Evolutionary conservation across 2,113 vertebrate species (phyloP), one percentile per base, ranked within the genome.

Genomic region (Sinocyclocheilus grahami): DNA sequence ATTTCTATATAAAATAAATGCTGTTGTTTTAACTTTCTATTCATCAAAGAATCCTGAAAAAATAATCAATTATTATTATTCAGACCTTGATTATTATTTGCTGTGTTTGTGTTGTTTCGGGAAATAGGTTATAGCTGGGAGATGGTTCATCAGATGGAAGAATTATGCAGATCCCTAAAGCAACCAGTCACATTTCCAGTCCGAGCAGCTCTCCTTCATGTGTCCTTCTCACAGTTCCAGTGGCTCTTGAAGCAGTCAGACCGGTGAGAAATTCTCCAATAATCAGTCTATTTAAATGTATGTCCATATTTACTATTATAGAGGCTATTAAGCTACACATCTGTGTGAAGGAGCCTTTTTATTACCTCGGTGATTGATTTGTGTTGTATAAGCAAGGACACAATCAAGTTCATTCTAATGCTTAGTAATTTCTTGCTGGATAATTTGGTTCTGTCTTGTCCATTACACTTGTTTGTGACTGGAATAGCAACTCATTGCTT

Each of bases 101-200:
- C 37, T 24, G 46, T 62, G 33, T 78, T 16, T 67, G 1, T 89
- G 83, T 86, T 80, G 5, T 89, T 87, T 76, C 51, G 39, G 8
- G 10, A 67, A 42, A 14, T 33, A 99, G 97, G 97, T 5, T 99
- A 99, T 90, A 96, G 92, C 69, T 97, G 96, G 97, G 89, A 93
- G 20, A 97, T 97, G 96, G 96, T 98, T 88, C 93, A 91, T 65
- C 91, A 92, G 88, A 99, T 99, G 97, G 94, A 97, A 85, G 88
- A 86, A 13, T 88, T 96, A 8, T 97, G 97, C 85, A 89, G n/a
- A 33, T 16, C 42, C 0, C 91, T 97, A 27, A 89, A 46, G 55
- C 95, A 97, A 86, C 95, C 95, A 0, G 92, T 99, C 75, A 97
- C 96, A 1, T 98, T 98, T 89, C 96, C 97, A 55, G 96, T 98